A percentile compares a stretch with the other conserved stretches of the same genome.
Evolutionary conservation across 2,113 vertebrate genomes (phyloP).

Genomic region (Gobius niger): DNA sequence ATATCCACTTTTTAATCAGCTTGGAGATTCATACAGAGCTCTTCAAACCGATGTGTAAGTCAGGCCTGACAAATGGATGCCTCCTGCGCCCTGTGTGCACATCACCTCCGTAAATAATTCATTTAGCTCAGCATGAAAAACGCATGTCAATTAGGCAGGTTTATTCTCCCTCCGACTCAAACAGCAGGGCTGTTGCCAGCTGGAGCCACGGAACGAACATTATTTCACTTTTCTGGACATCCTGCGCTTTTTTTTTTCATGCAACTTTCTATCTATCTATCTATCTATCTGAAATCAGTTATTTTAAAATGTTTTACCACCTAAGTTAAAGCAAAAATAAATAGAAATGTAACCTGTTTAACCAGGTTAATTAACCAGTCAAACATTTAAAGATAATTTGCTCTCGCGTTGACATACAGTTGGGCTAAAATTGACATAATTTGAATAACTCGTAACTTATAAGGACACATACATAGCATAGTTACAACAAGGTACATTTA

Average conservation of each 20-base stretch:
- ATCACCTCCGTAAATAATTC: constrained; percentile 66
- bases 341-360: too few relatives aligned
- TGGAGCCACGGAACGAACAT: constrained; percentile 43
- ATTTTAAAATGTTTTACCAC: too few relatives aligned
- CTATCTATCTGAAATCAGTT: too few relatives aligned
- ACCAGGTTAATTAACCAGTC: too few relatives aligned
- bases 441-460: too few relatives aligned
- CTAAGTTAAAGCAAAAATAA: too few relatives aligned
- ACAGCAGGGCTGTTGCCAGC: constrained; percentile 46
- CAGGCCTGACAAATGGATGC: constrained; percentile 32
- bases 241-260: constrained; percentile 27
- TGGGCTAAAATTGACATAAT: too few relatives aligned
- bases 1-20: constrained; percentile 15
- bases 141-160: constrained; percentile 70
- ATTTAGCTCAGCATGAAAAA: constrained; percentile 71
- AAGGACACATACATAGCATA: too few relatives aligned
- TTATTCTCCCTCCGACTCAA: constrained; percentile 50
- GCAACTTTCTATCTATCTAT: too few relatives aligned
- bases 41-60: constrained; percentile 36
- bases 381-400: too few relatives aligned
- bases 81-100: constrained; percentile 39
- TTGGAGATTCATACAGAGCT: constrained; percentile 2
- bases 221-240: constrained; percentile 62
- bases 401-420: too few relatives aligned
- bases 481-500: neutral